Evolutionary conservation across 2,888 invertebrate species (phyloP).

Genomic region (Lydus trimaculatus): DNA sequence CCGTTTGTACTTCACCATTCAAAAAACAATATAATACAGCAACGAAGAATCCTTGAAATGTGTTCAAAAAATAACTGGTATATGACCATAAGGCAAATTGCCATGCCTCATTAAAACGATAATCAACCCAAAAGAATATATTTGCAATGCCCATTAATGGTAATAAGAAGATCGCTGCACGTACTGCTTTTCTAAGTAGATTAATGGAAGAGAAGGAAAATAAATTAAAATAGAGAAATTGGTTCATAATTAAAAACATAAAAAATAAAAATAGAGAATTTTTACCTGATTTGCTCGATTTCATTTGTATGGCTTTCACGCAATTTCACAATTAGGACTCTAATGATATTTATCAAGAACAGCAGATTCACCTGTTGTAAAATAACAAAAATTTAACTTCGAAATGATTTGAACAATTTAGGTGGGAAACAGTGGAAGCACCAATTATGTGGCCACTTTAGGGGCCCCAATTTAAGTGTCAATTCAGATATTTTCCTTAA

Average conservation of each 20-base stretch:
- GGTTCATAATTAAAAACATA: not conserved
- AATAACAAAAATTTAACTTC: conserved; percentile 16
- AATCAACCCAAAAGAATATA: conserved; percentile 74
- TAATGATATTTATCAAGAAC: conserved; percentile 81
- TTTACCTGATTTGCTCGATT: conserved; percentile 74
- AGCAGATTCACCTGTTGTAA: conserved; percentile 74
- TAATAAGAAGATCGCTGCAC: conserved; percentile 79
- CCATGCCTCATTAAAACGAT: conserved; percentile 68
- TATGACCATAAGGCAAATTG: conserved; percentile 83
- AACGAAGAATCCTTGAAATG: conserved; percentile 85
- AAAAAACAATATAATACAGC: conserved; percentile 83
- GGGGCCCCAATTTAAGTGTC: too few relatives aligned
- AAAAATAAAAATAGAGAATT: conserved; percentile 30
- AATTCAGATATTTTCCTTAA: too few relatives aligned
- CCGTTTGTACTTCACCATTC: conserved; percentile 76
- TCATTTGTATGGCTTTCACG: conserved; percentile 77
- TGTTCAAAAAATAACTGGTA: conserved; percentile 78
- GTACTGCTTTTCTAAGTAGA: conserved; percentile 74
- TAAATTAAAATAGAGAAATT: not conserved
- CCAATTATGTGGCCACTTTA: too few relatives aligned
- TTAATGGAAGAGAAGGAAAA: conserved; percentile 4
- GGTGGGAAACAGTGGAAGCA: not conserved
- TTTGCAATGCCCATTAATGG: conserved; percentile 85
- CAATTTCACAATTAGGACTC: conserved; percentile 78
- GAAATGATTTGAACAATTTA: too few relatives aligned